These are phyloP conservation scores for Mormyrus iriodes DNA, from an alignment of 2,113 vertebrate genomes.

Conservation along the genomic window DNA sequence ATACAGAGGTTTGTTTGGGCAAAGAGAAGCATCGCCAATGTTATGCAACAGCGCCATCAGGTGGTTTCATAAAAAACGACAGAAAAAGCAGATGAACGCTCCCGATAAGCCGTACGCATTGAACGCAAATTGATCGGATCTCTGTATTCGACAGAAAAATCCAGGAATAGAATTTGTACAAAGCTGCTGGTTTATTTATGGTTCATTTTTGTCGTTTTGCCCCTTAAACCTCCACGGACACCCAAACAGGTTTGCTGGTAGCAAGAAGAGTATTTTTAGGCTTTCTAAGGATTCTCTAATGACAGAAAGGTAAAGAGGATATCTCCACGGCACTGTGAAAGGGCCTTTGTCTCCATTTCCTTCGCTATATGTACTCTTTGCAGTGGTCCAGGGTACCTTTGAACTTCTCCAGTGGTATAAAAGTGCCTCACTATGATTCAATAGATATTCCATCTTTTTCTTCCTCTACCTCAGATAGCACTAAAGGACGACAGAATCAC, in stretches of 20 bases:
- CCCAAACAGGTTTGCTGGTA: not conserved
- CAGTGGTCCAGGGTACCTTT: slow-evolving; percentile 25
- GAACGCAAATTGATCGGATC: not conserved
- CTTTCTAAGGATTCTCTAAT: not conserved
- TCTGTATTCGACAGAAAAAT: not conserved
- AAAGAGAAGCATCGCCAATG: not conserved
- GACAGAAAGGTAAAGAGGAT: slow-evolving; percentile 5
- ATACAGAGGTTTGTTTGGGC: not conserved
- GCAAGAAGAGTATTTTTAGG: not conserved
- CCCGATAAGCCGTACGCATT: not conserved
- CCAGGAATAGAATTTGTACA: not conserved
- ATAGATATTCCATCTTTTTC: slow-evolving; percentile 27
- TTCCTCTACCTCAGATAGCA: slow-evolving; percentile 26
- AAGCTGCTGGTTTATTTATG: not conserved
- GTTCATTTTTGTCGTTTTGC: not conserved
- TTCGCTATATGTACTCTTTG: not conserved
- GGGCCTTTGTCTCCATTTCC: slow-evolving; percentile 17
- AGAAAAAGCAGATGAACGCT: not conserved
- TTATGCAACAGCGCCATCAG: slow-evolving; percentile 8
- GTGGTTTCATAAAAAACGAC: not conserved
- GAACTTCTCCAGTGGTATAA: slow-evolving; percentile 25
- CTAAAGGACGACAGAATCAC: slow-evolving; percentile 31
- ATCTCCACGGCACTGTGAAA: slow-evolving; percentile 17
- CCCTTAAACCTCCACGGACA: not conserved
- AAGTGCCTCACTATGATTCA: slow-evolving; percentile 27